phyloP scores from a whole-genome alignment of 1,140 invertebrate genomes.

The Mizuhopecten yessoensis region DNA sequence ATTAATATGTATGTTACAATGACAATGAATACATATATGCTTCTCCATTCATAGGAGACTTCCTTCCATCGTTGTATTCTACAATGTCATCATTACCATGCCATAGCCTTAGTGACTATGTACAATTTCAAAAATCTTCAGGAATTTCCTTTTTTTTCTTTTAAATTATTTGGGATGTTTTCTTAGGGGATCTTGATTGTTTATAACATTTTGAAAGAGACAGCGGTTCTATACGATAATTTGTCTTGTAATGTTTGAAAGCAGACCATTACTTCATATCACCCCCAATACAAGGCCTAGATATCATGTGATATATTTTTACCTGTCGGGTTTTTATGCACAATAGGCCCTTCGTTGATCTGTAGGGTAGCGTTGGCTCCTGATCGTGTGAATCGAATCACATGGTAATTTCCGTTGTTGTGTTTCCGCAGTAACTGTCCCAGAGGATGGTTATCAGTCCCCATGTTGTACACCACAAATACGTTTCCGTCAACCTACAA shows the following conservation, averaged over 20 bases:
- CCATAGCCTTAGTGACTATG: slow-evolving; percentile 32
- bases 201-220: neutral
- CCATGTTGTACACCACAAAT: slow-evolving; percentile 96
- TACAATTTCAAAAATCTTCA: neutral
- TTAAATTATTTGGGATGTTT: neutral
- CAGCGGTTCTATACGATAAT: neutral
- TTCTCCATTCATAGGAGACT: neutral
- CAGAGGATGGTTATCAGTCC: slow-evolving; percentile 95
- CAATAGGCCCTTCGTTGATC: slow-evolving; percentile 90
- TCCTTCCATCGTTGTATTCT: neutral
- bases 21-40: neutral
- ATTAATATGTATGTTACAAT: slow-evolving; percentile 31
- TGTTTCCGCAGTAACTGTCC: slow-evolving; percentile 92
- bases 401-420: slow-evolving; percentile 97
- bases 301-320: slow-evolving; percentile 45
- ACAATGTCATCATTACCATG: slow-evolving; percentile 38
- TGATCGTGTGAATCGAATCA: slow-evolving; percentile 93
- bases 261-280: neutral
- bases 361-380: slow-evolving; percentile 96
- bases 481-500: slow-evolving; percentile 94
- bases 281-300: neutral
- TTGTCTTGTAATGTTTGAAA: neutral
- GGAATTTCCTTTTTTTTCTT: neutral
- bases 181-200: neutral
- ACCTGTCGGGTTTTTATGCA: slow-evolving; percentile 78